Evolutionary conservation across 2,888 invertebrate species (phyloP), one percentile per base, ranked within the genome.

Genomic region (Crossocerus cetratus): DNA sequence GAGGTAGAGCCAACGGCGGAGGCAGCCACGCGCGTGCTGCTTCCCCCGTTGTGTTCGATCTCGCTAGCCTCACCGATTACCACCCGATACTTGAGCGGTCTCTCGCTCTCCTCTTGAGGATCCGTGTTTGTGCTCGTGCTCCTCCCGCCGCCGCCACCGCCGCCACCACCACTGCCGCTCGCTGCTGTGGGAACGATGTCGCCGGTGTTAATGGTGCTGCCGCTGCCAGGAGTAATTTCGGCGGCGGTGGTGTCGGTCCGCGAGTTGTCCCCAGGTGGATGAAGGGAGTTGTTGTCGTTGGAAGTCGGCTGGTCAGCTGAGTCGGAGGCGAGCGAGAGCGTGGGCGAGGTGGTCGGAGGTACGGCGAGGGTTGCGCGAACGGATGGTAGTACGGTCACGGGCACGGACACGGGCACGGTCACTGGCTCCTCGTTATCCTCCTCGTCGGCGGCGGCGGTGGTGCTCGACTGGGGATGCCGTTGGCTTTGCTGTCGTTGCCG

Each of bases 21-120:
- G 70, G 81, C 81, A 74, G 81, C 78, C 72, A 81, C 81, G 64
- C 81, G 80, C 72, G 76, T 58, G 80, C 78, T 74, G 78, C 76
- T 78, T 78, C 80, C 80, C 71, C 78, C 81, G 68, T 72, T 65
- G 53, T 53, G 66, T 70, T 76, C 58, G 63, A 66, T 70, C 63
- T 49, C 49, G 49, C 14, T 16, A 16, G 4, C 16, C 49, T 22
- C 21, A 14, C 42, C 55, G 55, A 55, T 16, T 14, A 13, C 54
- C 13, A 16, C 56, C 49, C 49, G 14, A 32, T 32, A 11, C 32
- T 32, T 32, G 32, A 32, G 32, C 21, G 54, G 2, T 32, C 32
- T 23, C 54, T 63, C 54, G 62, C 23, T 21, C 53, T 44, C 44
- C 18, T 54, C 63, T 32, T 63, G 32, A 11, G 32, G 32, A 49